These are phyloP conservation scores for Unio delphinus DNA, from an alignment of 2,888 invertebrate species.

Conservation along the genomic window DNA sequence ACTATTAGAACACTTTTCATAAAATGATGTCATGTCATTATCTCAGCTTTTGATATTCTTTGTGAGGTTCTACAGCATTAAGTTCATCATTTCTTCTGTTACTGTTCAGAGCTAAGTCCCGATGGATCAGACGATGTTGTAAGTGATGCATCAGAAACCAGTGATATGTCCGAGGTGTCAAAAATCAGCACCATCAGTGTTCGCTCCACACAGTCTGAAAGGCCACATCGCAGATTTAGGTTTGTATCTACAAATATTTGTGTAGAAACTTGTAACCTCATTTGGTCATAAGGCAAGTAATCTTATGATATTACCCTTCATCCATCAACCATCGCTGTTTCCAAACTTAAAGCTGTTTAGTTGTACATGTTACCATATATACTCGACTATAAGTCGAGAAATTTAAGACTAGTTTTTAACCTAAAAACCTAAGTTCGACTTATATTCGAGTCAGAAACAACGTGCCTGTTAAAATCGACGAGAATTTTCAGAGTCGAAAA, in stretches of 20 bases:
- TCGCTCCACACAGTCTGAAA: conserved; percentile 95
- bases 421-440: too few relatives aligned
- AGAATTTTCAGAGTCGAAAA: too few relatives aligned
- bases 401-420: too few relatives aligned
- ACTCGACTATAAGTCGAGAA: too few relatives aligned
- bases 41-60: conserved; percentile 3
- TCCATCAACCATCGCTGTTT: background rate
- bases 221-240: conserved; percentile 81
- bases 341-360: background rate
- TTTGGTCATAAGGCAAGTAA: background rate
- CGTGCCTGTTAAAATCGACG: too few relatives aligned
- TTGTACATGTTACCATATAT: background rate
- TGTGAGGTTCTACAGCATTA: too few relatives aligned
- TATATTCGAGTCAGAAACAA: too few relatives aligned
- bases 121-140: too few relatives aligned
- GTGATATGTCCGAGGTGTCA: conserved; percentile 75
- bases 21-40: background rate
- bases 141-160: too few relatives aligned
- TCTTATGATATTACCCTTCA: too few relatives aligned
- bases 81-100: too few relatives aligned
- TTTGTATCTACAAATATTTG: conserved; percentile 24
- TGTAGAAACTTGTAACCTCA: background rate
- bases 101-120: too few relatives aligned
- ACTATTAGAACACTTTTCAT: background rate
- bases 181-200: conserved; percentile 77